Base-by-base conservation (phyloP, 23 tunicate species). In the Ascidia mentula region DNA sequence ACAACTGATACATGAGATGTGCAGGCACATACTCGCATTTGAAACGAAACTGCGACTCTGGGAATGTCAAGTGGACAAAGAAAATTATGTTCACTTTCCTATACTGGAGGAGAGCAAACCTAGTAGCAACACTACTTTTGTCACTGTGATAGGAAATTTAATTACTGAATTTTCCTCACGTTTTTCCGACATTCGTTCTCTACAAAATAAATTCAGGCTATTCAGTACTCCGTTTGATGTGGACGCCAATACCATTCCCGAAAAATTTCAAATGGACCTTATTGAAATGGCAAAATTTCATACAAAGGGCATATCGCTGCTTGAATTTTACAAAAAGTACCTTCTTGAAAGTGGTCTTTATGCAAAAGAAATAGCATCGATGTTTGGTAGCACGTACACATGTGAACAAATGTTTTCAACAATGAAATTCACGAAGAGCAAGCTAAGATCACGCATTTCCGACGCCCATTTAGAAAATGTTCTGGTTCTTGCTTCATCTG, bases 1-100 rank as follows among this genome's bases (percentile, higher is more conserved):
- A 73, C 79, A 86, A 73, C 35, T 81, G 80, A 80, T 86, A 80
- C 90, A 80, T 74, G 90, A 86, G 40, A 86, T 81, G 86, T 86
- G 86, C 86, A 53, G 72, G n/a, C 38, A 84, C 37, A 40, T 85
- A 65, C 78, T 32, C 31, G 37, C 89, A 38, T 85, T 85, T 39
- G 79, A 69, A 72, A 85, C 82, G 8, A 85, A 85, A 85, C 78
- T 85, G 34, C 89, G 69, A 85, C 78, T 85, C 39, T 85, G 89
- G 89, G 81, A 79, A 79, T 39, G 70, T 85, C 79, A 85, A 60
- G 32, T 85, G 77, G 71, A 85, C 69, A 85, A 32, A 69, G 72
- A 26, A 69, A 79, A 85, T 42, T 85, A 85, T 71, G 81, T 37
- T 76, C 87, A 82, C 81, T 86, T 80, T 74, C 60, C 80, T 45